Evolutionary conservation across 1,140 invertebrate species (phyloP).

Genomic region (Drosophila tani): DNA sequence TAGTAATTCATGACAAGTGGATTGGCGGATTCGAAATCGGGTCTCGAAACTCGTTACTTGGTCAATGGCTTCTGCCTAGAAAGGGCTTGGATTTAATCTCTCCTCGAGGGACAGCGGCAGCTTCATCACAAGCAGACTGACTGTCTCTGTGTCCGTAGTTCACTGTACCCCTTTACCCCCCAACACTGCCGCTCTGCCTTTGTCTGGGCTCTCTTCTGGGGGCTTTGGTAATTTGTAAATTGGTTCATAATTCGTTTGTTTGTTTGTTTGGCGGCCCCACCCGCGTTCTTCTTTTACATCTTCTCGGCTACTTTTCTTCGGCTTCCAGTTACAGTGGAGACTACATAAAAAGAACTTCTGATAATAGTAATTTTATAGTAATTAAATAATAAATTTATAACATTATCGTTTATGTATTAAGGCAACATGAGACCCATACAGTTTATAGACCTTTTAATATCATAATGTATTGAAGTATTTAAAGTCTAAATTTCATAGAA

Average conservation of each 20-base stretch:
- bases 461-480: neutral
- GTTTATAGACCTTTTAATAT: too few relatives aligned
- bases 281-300: slow-evolving; percentile 29
- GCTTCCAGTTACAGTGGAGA: neutral
- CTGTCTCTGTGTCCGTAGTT: slow-evolving; percentile 16
- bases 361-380: too few relatives aligned
- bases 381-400: too few relatives aligned
- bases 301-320: slow-evolving; percentile 23
- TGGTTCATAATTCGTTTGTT: slow-evolving; percentile 80
- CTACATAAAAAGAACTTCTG: neutral
- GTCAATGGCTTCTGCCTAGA: slow-evolving; percentile 71
- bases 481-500: neutral
- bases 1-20: slow-evolving; percentile 46
- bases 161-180: slow-evolving; percentile 21
- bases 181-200: neutral
- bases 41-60: slow-evolving; percentile 68
- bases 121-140: slow-evolving; percentile 14
- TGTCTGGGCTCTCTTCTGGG: slow-evolving; percentile 30
- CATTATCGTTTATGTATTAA: too few relatives aligned
- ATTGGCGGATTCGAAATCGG: slow-evolving; percentile 37
- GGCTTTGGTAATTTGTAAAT: slow-evolving; percentile 79
- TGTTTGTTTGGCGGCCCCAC: slow-evolving; percentile 56
- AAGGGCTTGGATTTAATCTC: slow-evolving; percentile 43
- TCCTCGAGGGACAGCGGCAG: slow-evolving; percentile 21
- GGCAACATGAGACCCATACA: too few relatives aligned